Conservation (phyloP, 1,140 invertebrate species). For the Frieseomelitta varia region DNA sequence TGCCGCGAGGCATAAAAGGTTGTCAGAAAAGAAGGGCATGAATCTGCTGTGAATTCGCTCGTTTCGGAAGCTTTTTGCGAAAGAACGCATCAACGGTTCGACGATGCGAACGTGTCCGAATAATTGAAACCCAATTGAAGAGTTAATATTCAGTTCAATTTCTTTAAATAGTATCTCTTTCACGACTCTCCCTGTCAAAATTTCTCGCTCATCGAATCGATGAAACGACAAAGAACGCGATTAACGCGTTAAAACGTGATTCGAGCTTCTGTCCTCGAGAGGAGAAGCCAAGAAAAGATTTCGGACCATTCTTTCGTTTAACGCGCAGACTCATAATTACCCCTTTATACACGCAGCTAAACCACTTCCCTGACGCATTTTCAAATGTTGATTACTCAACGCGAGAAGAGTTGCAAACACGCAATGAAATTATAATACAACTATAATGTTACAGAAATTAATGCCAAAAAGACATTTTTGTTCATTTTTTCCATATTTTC, state of each 20-base stretch:
- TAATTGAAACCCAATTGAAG: neutral
- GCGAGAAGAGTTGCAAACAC: too few species aligned
- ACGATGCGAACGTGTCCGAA: neutral
- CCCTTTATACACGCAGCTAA: slow-evolving; percentile 14
- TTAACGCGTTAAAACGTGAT: too few species aligned
- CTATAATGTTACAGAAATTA: too few species aligned
- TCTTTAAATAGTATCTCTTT: neutral
- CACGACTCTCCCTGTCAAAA: neutral
- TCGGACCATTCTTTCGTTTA: neutral
- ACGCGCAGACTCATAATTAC: neutral
- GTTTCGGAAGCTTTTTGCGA: neutral
- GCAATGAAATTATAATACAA: too few species aligned
- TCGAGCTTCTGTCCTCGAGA: neutral
- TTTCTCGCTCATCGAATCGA: neutral
- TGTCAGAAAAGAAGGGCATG: neutral
- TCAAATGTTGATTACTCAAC: neutral
- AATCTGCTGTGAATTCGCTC: neutral
- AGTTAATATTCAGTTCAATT: neutral
- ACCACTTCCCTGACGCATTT: slow-evolving; percentile 18
- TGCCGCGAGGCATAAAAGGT: too few species aligned
- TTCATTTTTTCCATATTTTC: too few species aligned
- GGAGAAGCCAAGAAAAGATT: neutral
- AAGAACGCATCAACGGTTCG: neutral
- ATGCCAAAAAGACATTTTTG: too few species aligned
- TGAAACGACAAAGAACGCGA: neutral